Conservation (phyloP, 2,888 invertebrate species). For the Trissoscelio sp. region DNA sequence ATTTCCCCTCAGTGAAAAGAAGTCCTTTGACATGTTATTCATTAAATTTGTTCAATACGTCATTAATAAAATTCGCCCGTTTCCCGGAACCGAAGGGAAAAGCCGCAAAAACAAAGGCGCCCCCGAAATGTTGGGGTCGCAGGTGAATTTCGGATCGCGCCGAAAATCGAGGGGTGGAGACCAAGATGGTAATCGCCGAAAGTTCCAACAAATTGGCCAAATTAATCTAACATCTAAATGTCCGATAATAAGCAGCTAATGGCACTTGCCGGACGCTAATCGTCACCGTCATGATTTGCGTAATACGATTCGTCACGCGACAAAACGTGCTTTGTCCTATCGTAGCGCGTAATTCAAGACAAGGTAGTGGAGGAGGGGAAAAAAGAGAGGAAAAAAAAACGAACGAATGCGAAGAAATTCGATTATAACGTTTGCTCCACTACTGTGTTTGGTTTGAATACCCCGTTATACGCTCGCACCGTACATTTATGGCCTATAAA, state of each 20-base stretch:
- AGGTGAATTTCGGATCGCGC: slow-evolving; percentile 28
- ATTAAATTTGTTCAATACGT: slow-evolving; percentile 23
- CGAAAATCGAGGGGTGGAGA: slow-evolving; percentile 28
- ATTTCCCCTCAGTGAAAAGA: not conserved
- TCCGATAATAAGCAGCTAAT: slow-evolving; percentile 74
- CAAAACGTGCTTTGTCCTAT: slow-evolving; percentile 55
- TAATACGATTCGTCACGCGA: slow-evolving; percentile 76
- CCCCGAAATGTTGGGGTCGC: slow-evolving; percentile 35
- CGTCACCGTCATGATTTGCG: slow-evolving; percentile 72
- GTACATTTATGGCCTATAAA: slow-evolving; percentile 60
- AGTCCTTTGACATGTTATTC: slow-evolving; percentile 5
- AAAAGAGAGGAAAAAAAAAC: slow-evolving; percentile 26
- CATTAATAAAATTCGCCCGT: slow-evolving; percentile 4
- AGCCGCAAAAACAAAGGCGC: slow-evolving; percentile 23
- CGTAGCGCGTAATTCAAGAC: slow-evolving; percentile 42
- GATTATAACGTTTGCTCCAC: slow-evolving; percentile 47
- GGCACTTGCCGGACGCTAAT: slow-evolving; percentile 67
- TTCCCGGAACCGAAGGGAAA: slow-evolving; percentile 21
- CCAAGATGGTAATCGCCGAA: slow-evolving; percentile 55
- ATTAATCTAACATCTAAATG: slow-evolving; percentile 76
- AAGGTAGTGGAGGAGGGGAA: not conserved
- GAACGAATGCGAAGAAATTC: slow-evolving; percentile 50
- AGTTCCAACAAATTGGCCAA: slow-evolving; percentile 71
- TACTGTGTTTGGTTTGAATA: slow-evolving; percentile 47
- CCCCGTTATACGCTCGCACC: slow-evolving; percentile 35